Evolutionary conservation across 2,113 vertebrate species (phyloP), one percentile per base, ranked within the genome.

Genomic region (Cygnus atratus): DNA sequence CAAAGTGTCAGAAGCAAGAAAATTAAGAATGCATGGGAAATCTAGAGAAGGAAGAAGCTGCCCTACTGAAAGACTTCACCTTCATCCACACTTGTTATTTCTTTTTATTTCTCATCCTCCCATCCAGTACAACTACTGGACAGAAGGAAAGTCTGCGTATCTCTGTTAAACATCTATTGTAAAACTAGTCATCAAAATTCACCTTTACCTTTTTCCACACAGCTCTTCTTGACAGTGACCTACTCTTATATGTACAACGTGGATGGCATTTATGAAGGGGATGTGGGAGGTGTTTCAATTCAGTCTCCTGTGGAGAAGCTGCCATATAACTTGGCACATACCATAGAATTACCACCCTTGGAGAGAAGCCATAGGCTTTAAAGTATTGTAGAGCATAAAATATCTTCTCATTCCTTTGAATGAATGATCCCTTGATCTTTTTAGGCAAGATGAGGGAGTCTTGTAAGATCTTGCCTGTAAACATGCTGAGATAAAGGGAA

Each of bases 361-460:
- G 90, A 96, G 71, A 89, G 52, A 93, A 84, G 77, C 81, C 83
- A 91, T 20, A 65, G 44, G 65, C 84, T 96, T 96, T 59, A 95
- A 95, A 90, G 62, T 8, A 21, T 87, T 88, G 67, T 67, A 71
- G 41, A 92, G n/a, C 31, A 95, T 67, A 92, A 93, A 87, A 44
- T 67, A 67, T 7, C 88, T 94, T 92, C 85, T 86, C 33, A 39
- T 88, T 89, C 62, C 77, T 94, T 92, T 92, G 77, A 96, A 77
- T 93, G 81, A 92, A 93, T 89, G 39, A 82, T 61, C 18, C 84
- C 90, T 95, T 95, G 93, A 96, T 91, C 84, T 94, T 95, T 77
- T 55, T 66, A 88, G 39, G 66, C 19, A 80, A 76, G 41, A 57
- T 88, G 66, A 90, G 48, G 41, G 37, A 92, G 84, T 78, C 90